phyloP scores from a whole-genome alignment of 2,113 vertebrate genomes.

The Charadrius vociferus region DNA sequence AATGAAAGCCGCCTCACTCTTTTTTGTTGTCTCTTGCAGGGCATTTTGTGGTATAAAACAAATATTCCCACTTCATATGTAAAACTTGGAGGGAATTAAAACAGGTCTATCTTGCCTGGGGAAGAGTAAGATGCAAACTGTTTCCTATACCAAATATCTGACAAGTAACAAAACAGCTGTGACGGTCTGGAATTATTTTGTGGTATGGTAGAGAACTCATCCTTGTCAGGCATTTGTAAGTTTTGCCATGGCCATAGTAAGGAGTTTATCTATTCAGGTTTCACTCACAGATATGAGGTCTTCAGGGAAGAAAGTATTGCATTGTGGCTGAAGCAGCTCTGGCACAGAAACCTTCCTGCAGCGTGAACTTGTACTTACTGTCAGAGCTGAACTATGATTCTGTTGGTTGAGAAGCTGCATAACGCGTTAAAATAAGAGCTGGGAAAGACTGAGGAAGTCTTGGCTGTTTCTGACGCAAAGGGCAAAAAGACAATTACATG shows the following conservation, averaged over 20 bases:
- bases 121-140: not conserved
- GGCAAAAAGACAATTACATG: not conserved
- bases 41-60: not conserved
- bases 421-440: not conserved
- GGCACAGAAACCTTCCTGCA: not conserved
- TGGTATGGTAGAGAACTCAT: not conserved
- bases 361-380: not conserved
- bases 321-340: not conserved
- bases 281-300: not conserved
- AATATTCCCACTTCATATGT: not conserved
- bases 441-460: not conserved
- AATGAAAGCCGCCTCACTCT: not conserved
- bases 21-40: not conserved
- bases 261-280: not conserved
- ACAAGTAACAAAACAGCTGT: not conserved
- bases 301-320: not conserved
- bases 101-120: not conserved
- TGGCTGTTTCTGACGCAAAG: not conserved
- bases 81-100: not conserved
- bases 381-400: not conserved
- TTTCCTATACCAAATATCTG: not conserved
- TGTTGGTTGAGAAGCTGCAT: not conserved
- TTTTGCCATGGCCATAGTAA: not conserved
- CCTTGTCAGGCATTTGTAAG: fast-evolving
- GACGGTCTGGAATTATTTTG: not conserved